Percentiles rank a stretch among this genome's conserved stretches.
Evolutionary conservation across 1,140 invertebrate genomes (phyloP).

Genomic region (Drosophila lacertosa): DNA sequence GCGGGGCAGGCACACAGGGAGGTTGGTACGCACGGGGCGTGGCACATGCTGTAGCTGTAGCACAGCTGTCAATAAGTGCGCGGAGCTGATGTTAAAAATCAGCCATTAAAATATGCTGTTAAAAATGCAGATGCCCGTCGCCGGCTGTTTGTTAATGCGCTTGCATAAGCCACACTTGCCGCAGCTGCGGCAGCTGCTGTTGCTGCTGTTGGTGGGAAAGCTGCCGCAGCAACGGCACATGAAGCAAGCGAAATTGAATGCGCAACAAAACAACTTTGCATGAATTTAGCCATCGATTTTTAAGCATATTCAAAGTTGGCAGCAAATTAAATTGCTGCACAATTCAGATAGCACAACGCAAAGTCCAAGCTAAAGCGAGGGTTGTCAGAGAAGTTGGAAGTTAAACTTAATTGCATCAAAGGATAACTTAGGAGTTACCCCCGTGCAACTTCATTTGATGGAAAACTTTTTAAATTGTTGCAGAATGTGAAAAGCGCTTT

Average conservation of each 20-base stretch:
- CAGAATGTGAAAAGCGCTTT: slow-evolving; percentile 65
- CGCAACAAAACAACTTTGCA: slow-evolving; percentile 57
- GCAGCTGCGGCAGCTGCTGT: slow-evolving; percentile 52
- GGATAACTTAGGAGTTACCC: neutral
- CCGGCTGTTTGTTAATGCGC: slow-evolving; percentile 69
- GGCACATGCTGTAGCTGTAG: slow-evolving; percentile 60
- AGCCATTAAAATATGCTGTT: slow-evolving; percentile 81
- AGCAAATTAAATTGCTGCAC: slow-evolving; percentile 16
- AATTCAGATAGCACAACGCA: neutral
- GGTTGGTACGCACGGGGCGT: neutral
- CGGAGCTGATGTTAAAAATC: slow-evolving; percentile 78
- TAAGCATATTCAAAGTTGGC: slow-evolving; percentile 12
- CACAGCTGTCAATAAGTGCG: slow-evolving; percentile 80
- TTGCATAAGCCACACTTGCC: slow-evolving; percentile 68
- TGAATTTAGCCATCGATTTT: slow-evolving; percentile 48
- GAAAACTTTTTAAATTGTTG: slow-evolving; percentile 74
- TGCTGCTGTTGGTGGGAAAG: slow-evolving; percentile 1
- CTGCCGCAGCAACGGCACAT: slow-evolving; percentile 45
- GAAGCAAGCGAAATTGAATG: slow-evolving; percentile 70
- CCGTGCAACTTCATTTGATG: slow-evolving; percentile 23
- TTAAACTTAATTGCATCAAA: neutral
- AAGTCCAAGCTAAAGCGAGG: neutral
- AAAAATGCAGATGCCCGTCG: slow-evolving; percentile 69
- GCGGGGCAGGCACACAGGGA: slow-evolving; percentile 1
- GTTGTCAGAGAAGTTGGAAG: neutral